phyloP scores from a whole-genome alignment of 2,113 vertebrate genomes.

The Deroptyus accipitrinus region DNA sequence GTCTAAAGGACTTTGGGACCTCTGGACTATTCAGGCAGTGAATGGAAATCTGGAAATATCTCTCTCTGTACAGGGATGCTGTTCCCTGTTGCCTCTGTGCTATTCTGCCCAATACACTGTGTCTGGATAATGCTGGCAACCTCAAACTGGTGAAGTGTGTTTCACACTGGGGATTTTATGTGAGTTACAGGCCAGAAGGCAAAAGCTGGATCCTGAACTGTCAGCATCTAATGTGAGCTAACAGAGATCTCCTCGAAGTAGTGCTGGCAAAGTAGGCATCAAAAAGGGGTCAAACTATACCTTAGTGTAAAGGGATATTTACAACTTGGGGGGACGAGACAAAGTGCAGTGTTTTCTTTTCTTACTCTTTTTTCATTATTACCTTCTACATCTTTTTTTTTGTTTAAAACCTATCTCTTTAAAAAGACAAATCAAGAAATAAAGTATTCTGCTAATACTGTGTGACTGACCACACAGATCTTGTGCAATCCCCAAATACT shows the following conservation, averaged over 20 bases:
- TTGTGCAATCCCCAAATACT: neutral
- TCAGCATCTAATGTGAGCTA: rapidly evolving
- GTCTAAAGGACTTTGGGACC: neutral
- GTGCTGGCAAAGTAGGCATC: neutral
- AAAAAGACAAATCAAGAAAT: neutral
- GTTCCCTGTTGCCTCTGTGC: neutral
- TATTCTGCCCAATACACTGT: neutral
- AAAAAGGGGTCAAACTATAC: neutral
- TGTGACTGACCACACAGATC: neutral
- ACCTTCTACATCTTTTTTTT: neutral
- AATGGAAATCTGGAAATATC: neutral
- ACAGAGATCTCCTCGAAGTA: neutral
- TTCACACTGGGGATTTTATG: neutral
- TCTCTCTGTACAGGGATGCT: neutral
- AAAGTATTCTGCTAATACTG: neutral
- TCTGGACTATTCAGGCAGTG: neutral
- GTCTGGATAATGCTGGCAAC: neutral
- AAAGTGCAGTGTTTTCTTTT: neutral
- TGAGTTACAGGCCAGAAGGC: neutral
- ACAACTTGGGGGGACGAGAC: neutral
- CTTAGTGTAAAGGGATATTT: neutral
- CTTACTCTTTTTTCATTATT: neutral
- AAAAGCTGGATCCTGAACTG: neutral
- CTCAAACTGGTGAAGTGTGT: neutral
- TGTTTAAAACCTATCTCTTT: neutral